Conservation (phyloP, 2,113 vertebrate species). For the Copsychus sechellarum region DNA sequence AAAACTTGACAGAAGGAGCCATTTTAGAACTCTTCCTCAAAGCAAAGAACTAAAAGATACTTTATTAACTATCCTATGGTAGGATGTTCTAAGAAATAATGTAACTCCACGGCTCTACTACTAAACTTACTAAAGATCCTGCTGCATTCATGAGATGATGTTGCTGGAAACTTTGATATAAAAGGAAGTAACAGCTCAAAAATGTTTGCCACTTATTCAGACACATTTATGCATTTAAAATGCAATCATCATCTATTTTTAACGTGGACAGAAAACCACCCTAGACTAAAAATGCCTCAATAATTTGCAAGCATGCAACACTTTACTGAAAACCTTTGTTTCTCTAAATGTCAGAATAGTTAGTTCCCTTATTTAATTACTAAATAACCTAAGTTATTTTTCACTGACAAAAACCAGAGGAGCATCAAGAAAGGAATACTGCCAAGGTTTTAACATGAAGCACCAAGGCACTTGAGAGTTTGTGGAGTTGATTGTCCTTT, state of each 20-base stretch:
- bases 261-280: background rate
- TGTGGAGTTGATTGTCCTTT: background rate
- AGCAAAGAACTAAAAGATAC: background rate
- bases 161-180: background rate
- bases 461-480: background rate
- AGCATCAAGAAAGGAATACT: background rate
- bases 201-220: background rate
- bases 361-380: background rate
- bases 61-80: background rate
- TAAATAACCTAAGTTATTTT: background rate
- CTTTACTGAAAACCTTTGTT: background rate
- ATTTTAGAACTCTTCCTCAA: background rate
- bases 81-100: background rate
- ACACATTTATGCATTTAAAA: background rate
- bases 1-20: background rate
- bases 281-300: background rate
- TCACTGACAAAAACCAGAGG: background rate
- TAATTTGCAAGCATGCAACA: background rate
- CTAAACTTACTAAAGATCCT: background rate
- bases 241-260: background rate
- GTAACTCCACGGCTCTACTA: background rate
- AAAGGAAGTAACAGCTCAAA: background rate
- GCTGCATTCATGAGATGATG: background rate
- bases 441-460: background rate
- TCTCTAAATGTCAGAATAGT: background rate